phyloP scores from a whole-genome alignment of 2,888 invertebrate genomes.

The Drosophila nigritarsus region DNA sequence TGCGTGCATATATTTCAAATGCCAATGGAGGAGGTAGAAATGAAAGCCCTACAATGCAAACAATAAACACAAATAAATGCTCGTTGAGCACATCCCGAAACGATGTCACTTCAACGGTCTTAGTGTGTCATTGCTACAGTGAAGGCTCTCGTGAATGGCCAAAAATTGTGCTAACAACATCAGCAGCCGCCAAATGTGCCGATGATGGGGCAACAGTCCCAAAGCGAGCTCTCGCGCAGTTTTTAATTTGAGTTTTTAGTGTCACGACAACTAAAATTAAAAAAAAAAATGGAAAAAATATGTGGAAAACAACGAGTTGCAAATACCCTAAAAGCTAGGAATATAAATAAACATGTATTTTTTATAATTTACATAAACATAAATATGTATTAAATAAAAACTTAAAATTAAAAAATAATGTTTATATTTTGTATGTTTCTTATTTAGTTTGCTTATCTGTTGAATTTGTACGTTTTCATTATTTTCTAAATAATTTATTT shows the following conservation, averaged over 20 bases:
- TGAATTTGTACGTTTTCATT: neutral
- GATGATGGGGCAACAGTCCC: slow-evolving; percentile 28
- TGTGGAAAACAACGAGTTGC: neutral
- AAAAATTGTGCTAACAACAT: slow-evolving; percentile 31
- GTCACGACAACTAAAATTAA: slow-evolving; percentile 18
- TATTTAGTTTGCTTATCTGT: neutral
- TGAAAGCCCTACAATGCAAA: neutral
- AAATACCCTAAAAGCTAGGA: neutral
- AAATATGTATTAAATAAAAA: too few species aligned
- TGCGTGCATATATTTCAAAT: neutral
- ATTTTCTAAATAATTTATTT: neutral
- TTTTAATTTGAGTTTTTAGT: slow-evolving; percentile 39
- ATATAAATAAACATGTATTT: neutral
- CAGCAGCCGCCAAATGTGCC: slow-evolving; percentile 38
- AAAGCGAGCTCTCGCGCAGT: slow-evolving; percentile 25
- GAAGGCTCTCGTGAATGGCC: slow-evolving; percentile 12
- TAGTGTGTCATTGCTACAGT: slow-evolving; percentile 24
- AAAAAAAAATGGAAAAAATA: neutral
- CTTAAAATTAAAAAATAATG: neutral
- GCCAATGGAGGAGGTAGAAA: neutral
- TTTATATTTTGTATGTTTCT: neutral
- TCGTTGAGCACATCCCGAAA: slow-evolving; percentile 1
- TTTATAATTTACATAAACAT: too few species aligned
- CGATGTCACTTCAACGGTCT: slow-evolving; percentile 14
- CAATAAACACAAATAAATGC: slow-evolving; percentile 12